Conservation (phyloP, 2,888 invertebrate genomes). For the Trisateles emortualis region DNA sequence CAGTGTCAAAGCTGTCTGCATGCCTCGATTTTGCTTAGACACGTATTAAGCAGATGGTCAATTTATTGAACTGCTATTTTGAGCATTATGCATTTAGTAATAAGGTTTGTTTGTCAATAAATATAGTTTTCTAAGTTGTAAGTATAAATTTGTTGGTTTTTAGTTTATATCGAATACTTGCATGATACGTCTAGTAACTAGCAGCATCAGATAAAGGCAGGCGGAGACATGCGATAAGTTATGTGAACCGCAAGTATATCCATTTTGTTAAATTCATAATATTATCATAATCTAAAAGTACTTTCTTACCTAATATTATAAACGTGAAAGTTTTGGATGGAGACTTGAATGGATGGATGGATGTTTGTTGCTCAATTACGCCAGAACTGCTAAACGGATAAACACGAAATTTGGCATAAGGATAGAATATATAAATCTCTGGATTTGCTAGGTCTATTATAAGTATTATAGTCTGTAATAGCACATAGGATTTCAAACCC, state of each 20-base stretch:
- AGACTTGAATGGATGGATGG: no score
- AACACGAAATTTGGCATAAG: no score
- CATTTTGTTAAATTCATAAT: constrained; percentile 11
- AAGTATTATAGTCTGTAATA: no score
- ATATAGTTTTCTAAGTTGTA: constrained; percentile 3
- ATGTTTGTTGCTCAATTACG: no score
- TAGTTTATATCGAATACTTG: constrained; percentile 49
- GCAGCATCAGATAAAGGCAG: constrained; percentile 51
- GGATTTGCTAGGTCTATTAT: no score
- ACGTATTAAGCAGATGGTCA: constrained; percentile 11
- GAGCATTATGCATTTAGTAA: rapidly evolving
- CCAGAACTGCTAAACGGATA: constrained; percentile 1
- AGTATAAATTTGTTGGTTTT: constrained; percentile 39
- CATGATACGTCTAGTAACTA: constrained; percentile 47
- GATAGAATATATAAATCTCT: no score
- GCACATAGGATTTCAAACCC: no score
- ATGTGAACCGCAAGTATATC: constrained; percentile 11
- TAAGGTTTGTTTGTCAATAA: not conserved
- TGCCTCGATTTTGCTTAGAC: constrained; percentile 22
- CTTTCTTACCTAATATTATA: no score
- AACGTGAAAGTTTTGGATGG: no score
- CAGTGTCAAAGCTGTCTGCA: constrained; percentile 38
- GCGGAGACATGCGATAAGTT: constrained; percentile 42
- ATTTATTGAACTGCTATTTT: not conserved
- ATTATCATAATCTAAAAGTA: no score